Evolutionary conservation across 1,140 invertebrate species (phyloP), one percentile per base, ranked within the genome.

Genomic region (Macrobrachium rosenbergii): DNA sequence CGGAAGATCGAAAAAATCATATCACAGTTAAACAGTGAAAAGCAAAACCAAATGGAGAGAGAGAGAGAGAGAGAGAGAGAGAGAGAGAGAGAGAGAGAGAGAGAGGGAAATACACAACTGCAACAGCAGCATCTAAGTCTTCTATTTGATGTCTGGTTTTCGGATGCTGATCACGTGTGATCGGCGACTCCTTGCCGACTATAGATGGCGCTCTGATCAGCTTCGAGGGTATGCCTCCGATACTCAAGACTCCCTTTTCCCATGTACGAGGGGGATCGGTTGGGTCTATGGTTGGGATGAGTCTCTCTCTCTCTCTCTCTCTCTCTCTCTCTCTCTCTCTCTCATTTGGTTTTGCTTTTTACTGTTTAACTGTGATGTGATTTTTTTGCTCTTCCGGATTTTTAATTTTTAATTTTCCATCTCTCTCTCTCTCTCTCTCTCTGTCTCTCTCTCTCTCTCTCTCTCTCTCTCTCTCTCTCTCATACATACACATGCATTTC

Each of bases 151-250:
- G 81, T 23, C 45, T 16, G 6, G 64, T 8, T 82, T 82, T 28
- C 8, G 43, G 52, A 82, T 82, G 64, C 81, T 58, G n/a, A 45
- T 73, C 81, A 82, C 81, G 64, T 52, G 45, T 12, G 45, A 21
- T 58, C 19, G 81, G 81, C 81, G 81, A 82, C 81, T 64, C 81
- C 45, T 59, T 64, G 8, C 58, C 21, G 60, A 14, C 81, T 12
- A n/a, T 21, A 72, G 81, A 82, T 82, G 80, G 60, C 67, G 43
- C 81, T 52, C 81, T 82, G 81, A 82, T 82, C 81, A 82, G 81
- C 67, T 73, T 28, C 60, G 19, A 63, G 64, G 14, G 17, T 52
- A 19, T 19, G 37, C 45, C 75, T 19, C 45, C n/a, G 45, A 52
- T 52, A 52, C 52, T 52, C 52, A 52, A 12, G 17, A 17, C 8